These are phyloP conservation scores for Pyralis farinalis DNA, from an alignment of 2,888 invertebrate species.

Conservation along the genomic window DNA sequence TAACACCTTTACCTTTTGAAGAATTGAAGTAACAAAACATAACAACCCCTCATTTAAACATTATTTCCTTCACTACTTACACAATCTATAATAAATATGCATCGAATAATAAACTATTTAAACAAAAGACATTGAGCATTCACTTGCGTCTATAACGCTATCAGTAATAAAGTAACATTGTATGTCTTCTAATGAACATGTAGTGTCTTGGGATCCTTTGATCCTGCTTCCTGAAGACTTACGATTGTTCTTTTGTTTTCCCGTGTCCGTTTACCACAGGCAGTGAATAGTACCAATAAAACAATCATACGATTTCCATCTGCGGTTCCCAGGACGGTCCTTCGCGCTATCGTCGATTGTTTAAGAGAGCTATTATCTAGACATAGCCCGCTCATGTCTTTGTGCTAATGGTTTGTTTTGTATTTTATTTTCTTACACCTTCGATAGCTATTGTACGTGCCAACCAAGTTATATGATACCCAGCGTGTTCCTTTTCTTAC, in stretches of 20 bases:
- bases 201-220: not conserved
- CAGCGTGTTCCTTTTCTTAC: too few species aligned
- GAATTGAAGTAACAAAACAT: too few species aligned
- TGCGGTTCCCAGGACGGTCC: constrained; percentile 30
- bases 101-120: too few species aligned
- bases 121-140: too few species aligned
- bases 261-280: constrained; percentile 5
- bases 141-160: too few species aligned
- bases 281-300: constrained; percentile 16
- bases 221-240: constrained; percentile 5
- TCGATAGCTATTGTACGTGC: too few species aligned
- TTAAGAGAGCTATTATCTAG: constrained; percentile 3
- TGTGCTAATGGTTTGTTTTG: constrained; percentile 2
- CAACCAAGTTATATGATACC: too few species aligned
- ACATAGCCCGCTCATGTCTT: not conserved
- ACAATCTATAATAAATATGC: too few species aligned
- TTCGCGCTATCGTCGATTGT: constrained; percentile 21
- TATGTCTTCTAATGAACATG: not conserved
- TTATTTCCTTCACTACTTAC: too few species aligned
- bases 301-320: constrained; percentile 36
- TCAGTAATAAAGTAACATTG: too few species aligned
- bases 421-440: not conserved
- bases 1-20: too few species aligned
- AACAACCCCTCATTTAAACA: too few species aligned
- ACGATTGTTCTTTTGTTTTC: constrained; percentile 7